These are phyloP conservation scores for Oscheius sp. DNA, from an alignment of 2,888 invertebrate species.

Conservation along the genomic window DNA sequence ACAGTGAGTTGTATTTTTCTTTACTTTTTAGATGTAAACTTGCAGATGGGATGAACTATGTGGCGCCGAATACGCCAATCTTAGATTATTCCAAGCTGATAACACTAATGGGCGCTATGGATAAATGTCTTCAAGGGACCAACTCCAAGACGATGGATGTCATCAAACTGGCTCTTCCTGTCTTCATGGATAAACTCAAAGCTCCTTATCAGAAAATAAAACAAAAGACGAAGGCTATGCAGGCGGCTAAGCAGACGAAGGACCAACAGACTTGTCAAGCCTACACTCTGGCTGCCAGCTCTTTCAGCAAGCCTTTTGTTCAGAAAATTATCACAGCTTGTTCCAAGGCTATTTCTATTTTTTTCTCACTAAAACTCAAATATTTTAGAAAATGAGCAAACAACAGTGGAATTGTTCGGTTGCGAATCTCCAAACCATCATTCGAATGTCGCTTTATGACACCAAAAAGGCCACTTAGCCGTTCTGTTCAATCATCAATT, in stretches of 20 bases:
- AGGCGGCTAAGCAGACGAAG: not conserved
- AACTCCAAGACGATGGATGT: conserved; percentile 1
- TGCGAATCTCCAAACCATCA: not conserved
- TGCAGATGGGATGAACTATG: not conserved
- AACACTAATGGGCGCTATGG: not conserved
- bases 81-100: not conserved
- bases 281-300: not conserved
- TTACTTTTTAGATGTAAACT: not conserved
- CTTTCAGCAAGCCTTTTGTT: not conserved
- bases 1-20: not conserved
- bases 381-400: not conserved
- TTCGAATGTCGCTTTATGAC: not conserved
- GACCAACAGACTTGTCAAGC: not conserved
- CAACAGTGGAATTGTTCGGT: conserved; percentile 1
- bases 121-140: not conserved
- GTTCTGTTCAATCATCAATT: too few relatives aligned
- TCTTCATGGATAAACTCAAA: not conserved
- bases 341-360: not conserved
- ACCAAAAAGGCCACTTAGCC: not conserved
- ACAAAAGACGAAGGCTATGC: conserved; percentile 2
- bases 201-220: not conserved
- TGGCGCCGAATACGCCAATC: not conserved
- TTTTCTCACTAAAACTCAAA: not conserved
- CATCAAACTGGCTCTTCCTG: not conserved
- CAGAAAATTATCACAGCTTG: not conserved